These are phyloP conservation scores for Bettongia penicillata DNA, from an alignment of 2,113 vertebrate species.

Conservation along the genomic window DNA sequence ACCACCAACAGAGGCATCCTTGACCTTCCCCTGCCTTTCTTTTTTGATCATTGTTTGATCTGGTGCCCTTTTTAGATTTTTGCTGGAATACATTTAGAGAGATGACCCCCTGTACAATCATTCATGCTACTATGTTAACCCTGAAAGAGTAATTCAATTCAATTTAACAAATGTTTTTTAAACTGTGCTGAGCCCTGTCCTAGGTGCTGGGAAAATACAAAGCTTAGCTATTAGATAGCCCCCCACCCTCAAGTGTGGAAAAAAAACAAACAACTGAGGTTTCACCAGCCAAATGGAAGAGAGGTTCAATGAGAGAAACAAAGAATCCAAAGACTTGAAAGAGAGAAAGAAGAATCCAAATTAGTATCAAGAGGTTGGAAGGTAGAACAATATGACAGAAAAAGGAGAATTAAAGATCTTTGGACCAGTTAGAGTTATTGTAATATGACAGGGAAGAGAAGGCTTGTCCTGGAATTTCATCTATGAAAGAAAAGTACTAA, in stretches of 20 bases:
- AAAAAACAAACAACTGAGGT: neutral
- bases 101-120: neutral
- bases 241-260: neutral
- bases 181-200: neutral
- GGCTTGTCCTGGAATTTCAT: no score
- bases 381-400: no score
- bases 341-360: no score
- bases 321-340: no score
- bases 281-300: no score
- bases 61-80: neutral
- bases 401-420: no score
- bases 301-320: no score
- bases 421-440: no score
- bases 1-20: neutral
- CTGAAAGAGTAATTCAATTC: no score
- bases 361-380: no score
- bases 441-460: no score
- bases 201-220: neutral
- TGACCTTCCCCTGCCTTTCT: neutral
- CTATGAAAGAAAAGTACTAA: no score
- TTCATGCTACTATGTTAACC: neutral
- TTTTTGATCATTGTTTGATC: neutral
- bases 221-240: neutral
- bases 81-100: neutral
- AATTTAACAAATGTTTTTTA: neutral